Evolutionary conservation across 2,113 vertebrate species (phyloP), one percentile per base, ranked within the genome.

Genomic region (Bufo bufo): DNA sequence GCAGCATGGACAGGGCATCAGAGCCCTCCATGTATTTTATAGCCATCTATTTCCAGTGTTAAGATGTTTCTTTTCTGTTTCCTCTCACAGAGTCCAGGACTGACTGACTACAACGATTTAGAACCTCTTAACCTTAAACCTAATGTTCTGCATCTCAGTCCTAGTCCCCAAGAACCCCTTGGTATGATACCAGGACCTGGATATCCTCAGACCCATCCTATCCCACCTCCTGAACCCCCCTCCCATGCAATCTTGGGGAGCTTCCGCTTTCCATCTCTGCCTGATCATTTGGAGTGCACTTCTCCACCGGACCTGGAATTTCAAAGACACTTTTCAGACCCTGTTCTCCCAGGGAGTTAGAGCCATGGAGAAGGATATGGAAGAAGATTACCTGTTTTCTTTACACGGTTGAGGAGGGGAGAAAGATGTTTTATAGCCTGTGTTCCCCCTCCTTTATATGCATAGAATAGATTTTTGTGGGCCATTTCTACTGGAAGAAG

Each of bases 241-340:
- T 80, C 88, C 74, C 92, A 93, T n/a, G 94, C 94, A 94, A 94
- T 95, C n/a, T 87, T 89, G 14, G 66, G 89, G 89, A 93, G 94
- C 90, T 92, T 94, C 87, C 96, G 93, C 12, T 98, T 96, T 91
- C 95, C 97, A 71, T 99, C 98, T 20, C 97, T 99, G 83, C 98
- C 98, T 0, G 97, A 97, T 91, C 94, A 95, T 89, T 95, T 98
- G 78, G 94, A 97, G 91, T 93, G 89, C 77, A 88, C 81, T 66
- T 84, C 91, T 72, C 79, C 95, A 89, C 90, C 94, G 19, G 92
- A 92, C 90, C 92, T 92, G 81, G 96, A 96, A 92, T 96, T 97
- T 92, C 96, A 96, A 92, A 97, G 96, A 95, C 96, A 97, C 69
- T 90, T 95, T 89, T 99, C 97, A 20, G 96, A 99, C 92, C 97